phyloP scores from a whole-genome alignment of 2,888 invertebrate species.

The Cryptops parisi region DNA sequence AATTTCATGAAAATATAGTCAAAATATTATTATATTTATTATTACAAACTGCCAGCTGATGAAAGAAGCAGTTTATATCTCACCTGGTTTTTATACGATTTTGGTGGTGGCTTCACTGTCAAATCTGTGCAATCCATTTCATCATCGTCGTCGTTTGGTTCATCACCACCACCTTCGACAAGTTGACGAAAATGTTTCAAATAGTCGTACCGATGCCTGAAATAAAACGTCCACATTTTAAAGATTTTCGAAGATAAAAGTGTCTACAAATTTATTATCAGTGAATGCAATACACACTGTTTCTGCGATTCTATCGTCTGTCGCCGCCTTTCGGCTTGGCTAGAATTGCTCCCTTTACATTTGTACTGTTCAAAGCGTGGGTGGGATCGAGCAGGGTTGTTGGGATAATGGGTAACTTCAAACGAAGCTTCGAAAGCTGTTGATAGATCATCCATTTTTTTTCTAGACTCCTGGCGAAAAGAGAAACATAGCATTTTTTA shows the following conservation, averaged over 20 bases:
- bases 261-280: background rate
- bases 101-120: background rate
- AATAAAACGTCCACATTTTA: background rate
- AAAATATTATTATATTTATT: background rate
- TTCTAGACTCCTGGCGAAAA: too few relatives aligned
- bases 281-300: background rate
- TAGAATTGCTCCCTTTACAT: background rate
- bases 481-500: too few relatives aligned
- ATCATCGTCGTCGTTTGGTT: background rate
- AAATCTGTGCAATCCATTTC: background rate
- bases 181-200: background rate
- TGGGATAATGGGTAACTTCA: too few relatives aligned
- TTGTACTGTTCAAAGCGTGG: background rate
- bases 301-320: background rate
- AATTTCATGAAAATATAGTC: background rate
- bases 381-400: too few relatives aligned
- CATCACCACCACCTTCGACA: background rate
- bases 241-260: background rate
- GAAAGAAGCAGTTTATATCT: too few relatives aligned
- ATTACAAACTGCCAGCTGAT: too few relatives aligned
- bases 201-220: background rate
- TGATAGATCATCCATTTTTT: background rate
- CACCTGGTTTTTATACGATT: background rate
- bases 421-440: background rate
- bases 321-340: background rate